phyloP scores from a whole-genome alignment of 2,888 invertebrate species.

The Stenolophus ochropezus region DNA sequence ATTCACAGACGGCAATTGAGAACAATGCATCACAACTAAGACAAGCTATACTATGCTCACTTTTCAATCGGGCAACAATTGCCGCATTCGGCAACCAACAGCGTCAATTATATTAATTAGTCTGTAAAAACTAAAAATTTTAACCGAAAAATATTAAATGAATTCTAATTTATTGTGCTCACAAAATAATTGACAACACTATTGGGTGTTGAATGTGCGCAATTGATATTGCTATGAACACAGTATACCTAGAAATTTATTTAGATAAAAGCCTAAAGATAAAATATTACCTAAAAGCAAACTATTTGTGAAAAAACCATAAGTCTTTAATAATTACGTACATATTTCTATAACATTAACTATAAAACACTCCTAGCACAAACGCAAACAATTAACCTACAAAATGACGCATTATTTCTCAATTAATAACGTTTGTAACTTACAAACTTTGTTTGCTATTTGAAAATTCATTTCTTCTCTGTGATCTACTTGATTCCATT shows the following conservation, averaged over 20 bases:
- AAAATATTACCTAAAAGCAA: not conserved
- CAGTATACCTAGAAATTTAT: not conserved
- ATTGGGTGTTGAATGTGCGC: too few relatives aligned
- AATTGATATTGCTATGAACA: too few relatives aligned
- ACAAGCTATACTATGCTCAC: too few relatives aligned
- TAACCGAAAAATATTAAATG: too few relatives aligned
- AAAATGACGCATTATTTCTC: slow-evolving; percentile 46
- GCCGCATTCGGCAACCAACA: too few relatives aligned
- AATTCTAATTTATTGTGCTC: too few relatives aligned
- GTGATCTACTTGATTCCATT: slow-evolving; percentile 47
- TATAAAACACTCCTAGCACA: slow-evolving; percentile 19
- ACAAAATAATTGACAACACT: too few relatives aligned
- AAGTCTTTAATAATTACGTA: not conserved
- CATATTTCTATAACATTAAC: not conserved
- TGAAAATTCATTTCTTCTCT: slow-evolving; percentile 25
- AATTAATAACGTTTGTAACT: slow-evolving; percentile 5
- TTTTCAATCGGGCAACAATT: too few relatives aligned
- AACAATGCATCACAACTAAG: slow-evolving; percentile 38
- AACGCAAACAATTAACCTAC: not conserved
- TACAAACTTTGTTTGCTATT: slow-evolving; percentile 37
- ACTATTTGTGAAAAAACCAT: too few relatives aligned
- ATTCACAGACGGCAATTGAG: slow-evolving; percentile 27
- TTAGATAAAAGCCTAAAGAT: not conserved
- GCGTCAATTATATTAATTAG: too few relatives aligned
- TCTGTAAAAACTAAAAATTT: too few relatives aligned